Percentiles rank a stretch among this genome's conserved stretches.
phyloP scores from a whole-genome alignment of 2,797 vertebrate genomes.

The Synaphobranchus kaupii region DNA sequence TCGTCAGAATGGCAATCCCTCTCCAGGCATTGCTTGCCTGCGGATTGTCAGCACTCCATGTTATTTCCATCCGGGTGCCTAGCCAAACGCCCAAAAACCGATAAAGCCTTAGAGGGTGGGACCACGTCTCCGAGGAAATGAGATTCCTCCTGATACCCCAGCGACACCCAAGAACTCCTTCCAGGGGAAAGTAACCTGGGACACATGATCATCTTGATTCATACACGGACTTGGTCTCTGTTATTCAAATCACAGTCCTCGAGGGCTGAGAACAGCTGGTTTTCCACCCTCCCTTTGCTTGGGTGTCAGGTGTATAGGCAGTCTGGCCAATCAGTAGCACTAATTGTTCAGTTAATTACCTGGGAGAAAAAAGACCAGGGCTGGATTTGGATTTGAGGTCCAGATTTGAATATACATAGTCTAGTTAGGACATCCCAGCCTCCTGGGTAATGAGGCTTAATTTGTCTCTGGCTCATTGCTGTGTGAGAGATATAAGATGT shows the following conservation, averaged over 20 bases:
- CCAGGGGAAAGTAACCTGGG: not conserved
- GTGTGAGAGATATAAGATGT: not conserved
- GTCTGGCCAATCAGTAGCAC: too few species aligned
- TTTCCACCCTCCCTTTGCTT: too few species aligned
- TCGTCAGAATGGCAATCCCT: not conserved
- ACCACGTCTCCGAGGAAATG: conserved; percentile 61
- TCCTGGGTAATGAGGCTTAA: not conserved
- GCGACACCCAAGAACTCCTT: not conserved
- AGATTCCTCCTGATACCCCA: conserved; percentile 59
- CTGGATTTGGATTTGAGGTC: too few species aligned
- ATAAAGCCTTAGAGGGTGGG: conserved; percentile 6
- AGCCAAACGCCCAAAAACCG: conserved; percentile 46
- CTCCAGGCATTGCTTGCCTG: not conserved
- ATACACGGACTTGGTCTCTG: too few species aligned
- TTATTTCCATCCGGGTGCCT: conserved; percentile 56
- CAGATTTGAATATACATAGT: not conserved
- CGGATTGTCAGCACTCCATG: conserved; percentile 55
- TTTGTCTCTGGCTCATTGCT: not conserved
- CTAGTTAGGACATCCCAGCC: not conserved
- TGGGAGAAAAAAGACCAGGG: too few species aligned
- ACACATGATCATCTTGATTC: not conserved
- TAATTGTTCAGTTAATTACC: too few species aligned
- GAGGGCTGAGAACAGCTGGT: too few species aligned
- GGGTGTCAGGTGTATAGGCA: too few species aligned
- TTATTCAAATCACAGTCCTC: too few species aligned